Conservation (phyloP, 2,797 vertebrate genomes). For the Pachyuromys duprasi region DNA sequence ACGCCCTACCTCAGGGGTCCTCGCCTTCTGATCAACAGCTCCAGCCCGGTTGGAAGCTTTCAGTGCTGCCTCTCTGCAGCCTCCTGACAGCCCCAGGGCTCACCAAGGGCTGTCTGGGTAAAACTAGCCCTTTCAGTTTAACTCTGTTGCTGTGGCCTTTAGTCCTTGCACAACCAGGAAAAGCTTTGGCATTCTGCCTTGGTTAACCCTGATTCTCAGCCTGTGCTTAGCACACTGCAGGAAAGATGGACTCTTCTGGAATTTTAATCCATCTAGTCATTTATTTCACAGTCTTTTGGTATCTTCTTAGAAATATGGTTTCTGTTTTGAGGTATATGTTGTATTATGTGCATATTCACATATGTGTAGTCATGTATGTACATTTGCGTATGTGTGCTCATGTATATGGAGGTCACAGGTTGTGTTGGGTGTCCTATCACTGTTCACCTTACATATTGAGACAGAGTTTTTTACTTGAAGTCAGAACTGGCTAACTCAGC, state of each 20-base stretch:
- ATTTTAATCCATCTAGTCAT: neutral
- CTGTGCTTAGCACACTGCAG: neutral
- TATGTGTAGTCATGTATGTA: neutral
- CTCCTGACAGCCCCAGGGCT: neutral
- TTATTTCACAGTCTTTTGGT: neutral
- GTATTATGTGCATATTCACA: neutral
- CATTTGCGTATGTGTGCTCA: neutral
- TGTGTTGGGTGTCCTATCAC: neutral
- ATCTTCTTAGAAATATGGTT: neutral
- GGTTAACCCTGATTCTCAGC: neutral
- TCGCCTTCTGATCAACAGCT: neutral
- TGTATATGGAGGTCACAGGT: neutral
- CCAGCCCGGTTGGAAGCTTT: neutral
- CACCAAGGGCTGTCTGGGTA: neutral
- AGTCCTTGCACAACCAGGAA: neutral
- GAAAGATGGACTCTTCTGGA: neutral
- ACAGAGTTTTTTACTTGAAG: neutral
- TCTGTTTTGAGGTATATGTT: neutral
- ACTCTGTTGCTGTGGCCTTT: neutral
- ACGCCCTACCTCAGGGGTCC: neutral
- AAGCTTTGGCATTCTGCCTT: neutral
- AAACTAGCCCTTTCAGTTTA: neutral
- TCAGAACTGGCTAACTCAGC: neutral
- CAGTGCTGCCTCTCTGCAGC: neutral
- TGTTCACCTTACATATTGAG: neutral